Conservation (phyloP, 2,888 invertebrate genomes). For the Watsonalla binaria region DNA sequence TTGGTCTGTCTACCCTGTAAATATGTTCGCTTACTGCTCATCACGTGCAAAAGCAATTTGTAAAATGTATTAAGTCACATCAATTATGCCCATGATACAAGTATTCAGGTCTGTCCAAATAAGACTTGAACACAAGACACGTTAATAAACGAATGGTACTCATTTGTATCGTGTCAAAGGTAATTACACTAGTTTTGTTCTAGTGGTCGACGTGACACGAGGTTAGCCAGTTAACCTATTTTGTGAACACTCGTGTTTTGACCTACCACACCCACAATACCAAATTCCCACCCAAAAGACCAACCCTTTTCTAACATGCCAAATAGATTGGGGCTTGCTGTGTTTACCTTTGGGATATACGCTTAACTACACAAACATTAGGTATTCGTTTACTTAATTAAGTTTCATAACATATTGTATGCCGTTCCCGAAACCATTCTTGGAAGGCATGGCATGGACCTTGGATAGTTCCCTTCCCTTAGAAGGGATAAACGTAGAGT, state of each 20-base stretch:
- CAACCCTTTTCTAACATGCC: slow-evolving; percentile 56
- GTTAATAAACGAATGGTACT: slow-evolving; percentile 25
- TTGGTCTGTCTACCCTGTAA: too few relatives aligned
- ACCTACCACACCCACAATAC: slow-evolving; percentile 33
- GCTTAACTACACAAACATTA: background rate
- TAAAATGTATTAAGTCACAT: too few relatives aligned
- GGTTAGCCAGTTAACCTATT: slow-evolving; percentile 50
- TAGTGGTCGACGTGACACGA: slow-evolving; percentile 35
- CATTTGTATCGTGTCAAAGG: slow-evolving; percentile 38
- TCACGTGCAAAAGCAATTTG: too few relatives aligned
- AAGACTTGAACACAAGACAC: background rate
- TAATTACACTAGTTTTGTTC: slow-evolving; percentile 38
- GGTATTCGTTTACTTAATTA: too few relatives aligned
- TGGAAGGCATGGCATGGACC: too few relatives aligned
- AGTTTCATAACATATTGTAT: too few relatives aligned
- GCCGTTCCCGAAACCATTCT: too few relatives aligned
- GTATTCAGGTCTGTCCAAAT: background rate
- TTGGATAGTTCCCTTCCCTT: too few relatives aligned
- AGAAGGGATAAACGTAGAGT: too few relatives aligned
- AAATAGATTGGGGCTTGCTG: slow-evolving; percentile 18
- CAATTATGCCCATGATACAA: too few relatives aligned
- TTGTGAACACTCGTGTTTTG: slow-evolving; percentile 30
- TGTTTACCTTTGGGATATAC: background rate
- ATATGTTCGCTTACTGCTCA: too few relatives aligned
- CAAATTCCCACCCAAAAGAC: slow-evolving; percentile 35